These are phyloP conservation scores for Poeciliopsis turrubarensis DNA, from an alignment of 2,113 vertebrate genomes.

Conservation along the genomic window DNA sequence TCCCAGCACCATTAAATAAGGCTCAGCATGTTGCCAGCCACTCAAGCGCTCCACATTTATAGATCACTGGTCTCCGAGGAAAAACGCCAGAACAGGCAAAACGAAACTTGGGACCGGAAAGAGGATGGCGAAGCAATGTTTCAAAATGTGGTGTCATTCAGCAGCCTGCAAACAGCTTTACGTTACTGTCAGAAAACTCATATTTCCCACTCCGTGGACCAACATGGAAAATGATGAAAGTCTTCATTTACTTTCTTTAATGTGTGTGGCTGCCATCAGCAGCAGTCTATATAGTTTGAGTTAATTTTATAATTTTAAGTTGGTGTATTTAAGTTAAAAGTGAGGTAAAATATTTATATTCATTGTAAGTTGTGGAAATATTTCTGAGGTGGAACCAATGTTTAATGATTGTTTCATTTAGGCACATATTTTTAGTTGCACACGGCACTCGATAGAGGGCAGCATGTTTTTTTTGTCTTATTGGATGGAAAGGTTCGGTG, in stretches of 20 bases:
- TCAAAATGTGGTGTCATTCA: not conserved
- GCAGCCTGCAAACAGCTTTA: not conserved
- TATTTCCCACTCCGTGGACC: not conserved
- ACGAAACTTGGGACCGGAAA: not conserved
- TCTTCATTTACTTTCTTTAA: not conserved
- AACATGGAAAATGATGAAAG: not conserved
- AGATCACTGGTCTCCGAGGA: not conserved
- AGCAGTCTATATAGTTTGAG: no score
- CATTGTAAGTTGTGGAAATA: no score
- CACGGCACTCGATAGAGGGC: no score
- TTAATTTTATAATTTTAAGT: no score
- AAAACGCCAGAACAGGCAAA: not conserved
- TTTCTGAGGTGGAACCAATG: no score
- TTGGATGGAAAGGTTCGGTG: no score
- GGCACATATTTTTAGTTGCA: no score
- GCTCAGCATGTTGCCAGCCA: accelerated
- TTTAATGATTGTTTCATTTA: no score
- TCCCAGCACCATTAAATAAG: not conserved
- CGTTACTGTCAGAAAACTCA: not conserved
- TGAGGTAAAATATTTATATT: no score
- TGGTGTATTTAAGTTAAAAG: no score
- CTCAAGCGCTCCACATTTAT: not conserved
- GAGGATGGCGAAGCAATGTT: not conserved
- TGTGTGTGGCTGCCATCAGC: no score
- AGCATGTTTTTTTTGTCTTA: no score